A percentile compares a stretch with the other conserved stretches of the same genome.
These are phyloP conservation scores for Phanerotoma sp. DNA, from an alignment of 2,888 invertebrate genomes.

Conservation along the genomic window DNA sequence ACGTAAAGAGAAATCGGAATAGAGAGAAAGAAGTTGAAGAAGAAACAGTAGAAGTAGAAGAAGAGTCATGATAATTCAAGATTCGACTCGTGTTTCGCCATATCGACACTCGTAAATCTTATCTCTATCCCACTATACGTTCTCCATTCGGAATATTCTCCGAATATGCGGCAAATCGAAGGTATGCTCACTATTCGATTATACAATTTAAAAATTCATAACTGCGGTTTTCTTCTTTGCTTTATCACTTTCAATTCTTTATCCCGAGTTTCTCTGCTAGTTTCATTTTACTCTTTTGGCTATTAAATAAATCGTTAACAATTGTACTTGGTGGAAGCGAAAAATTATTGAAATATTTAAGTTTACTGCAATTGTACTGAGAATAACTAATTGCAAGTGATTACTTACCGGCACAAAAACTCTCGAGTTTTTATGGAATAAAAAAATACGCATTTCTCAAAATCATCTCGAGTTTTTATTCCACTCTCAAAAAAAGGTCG, in stretches of 20 bases:
- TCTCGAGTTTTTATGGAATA: too few species aligned
- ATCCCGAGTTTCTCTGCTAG: background rate
- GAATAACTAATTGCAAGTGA: conserved; percentile 16
- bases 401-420: conserved; percentile 86
- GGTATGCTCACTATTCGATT: conserved; percentile 12
- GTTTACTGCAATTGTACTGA: conserved; percentile 2
- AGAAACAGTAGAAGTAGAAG: background rate
- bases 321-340: conserved; percentile 7
- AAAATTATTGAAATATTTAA: conserved; percentile 8
- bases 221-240: background rate
- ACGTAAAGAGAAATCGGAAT: background rate
- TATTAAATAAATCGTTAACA: background rate
- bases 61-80: conserved; percentile 32
- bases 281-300: too few species aligned
- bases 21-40: background rate
- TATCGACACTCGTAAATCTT: conserved; percentile 36
- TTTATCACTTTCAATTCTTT: background rate
- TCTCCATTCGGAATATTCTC: conserved; percentile 17
- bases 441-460: too few species aligned
- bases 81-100: conserved; percentile 34
- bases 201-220: conserved; percentile 14
- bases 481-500: too few species aligned
- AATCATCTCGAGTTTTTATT: too few species aligned
- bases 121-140: conserved; percentile 32
- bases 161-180: conserved; percentile 14